Evolutionary conservation across 2,113 vertebrate genomes (phyloP).

Genomic region (Tympanuchus pallidicinctus): DNA sequence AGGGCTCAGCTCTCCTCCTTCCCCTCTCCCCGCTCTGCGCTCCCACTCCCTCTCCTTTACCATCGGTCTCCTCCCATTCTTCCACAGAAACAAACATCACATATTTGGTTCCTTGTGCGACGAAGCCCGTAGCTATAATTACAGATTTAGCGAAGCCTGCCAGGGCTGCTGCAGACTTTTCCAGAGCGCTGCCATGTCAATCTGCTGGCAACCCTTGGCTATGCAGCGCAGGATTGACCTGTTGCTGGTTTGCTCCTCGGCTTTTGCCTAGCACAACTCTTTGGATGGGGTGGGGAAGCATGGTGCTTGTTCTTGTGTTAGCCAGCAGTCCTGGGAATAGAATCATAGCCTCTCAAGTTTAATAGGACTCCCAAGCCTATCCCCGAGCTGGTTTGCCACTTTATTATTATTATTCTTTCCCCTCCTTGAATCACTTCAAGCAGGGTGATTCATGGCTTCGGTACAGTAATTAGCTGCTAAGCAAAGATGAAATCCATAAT

Average conservation of each 20-base stretch:
- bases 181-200: constrained; percentile 2
- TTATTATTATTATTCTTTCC: constrained; percentile 59
- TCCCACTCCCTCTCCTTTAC: constrained; percentile 65
- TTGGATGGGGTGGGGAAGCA: constrained; percentile 25
- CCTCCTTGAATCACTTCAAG: constrained; percentile 46
- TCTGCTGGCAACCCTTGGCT: constrained; percentile 49
- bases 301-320: constrained; percentile 27
- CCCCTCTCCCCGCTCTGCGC: background rate
- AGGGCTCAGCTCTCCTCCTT: constrained; percentile 5
- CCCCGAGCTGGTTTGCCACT: constrained; percentile 48
- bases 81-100: constrained; percentile 69
- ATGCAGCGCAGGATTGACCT: constrained; percentile 1
- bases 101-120: constrained; percentile 53
- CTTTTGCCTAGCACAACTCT: constrained; percentile 18
- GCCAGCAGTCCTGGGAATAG: constrained; percentile 43
- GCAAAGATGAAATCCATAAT: constrained; percentile 29
- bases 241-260: constrained; percentile 37
- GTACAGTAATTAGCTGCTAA: constrained; percentile 37
- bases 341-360: constrained; percentile 57
- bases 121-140: constrained; percentile 39
- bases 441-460: constrained; percentile 34
- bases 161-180: constrained; percentile 35
- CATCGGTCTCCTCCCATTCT: constrained; percentile 74
- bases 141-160: constrained; percentile 36
- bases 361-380: constrained; percentile 43